Evolutionary conservation across 2,888 invertebrate genomes (phyloP).

Genomic region (Hydrotaea cyrtoneurina): DNA sequence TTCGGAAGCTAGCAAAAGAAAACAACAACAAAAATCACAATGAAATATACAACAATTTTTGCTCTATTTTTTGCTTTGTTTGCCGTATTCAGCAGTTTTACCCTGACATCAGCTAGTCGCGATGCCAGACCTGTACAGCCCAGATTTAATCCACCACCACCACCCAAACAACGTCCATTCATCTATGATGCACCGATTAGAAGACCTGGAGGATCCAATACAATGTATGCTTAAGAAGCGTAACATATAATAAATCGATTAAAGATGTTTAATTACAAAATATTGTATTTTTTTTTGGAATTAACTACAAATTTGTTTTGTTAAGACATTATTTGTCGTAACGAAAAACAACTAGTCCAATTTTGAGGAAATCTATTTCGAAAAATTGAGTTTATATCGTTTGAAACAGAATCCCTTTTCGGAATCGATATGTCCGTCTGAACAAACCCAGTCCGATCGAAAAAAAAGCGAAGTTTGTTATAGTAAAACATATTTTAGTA

Average conservation of each 20-base stretch:
- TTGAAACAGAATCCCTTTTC: no score
- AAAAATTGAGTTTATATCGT: no score
- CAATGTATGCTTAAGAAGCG: slow-evolving; percentile 53
- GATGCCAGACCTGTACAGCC: slow-evolving; percentile 45
- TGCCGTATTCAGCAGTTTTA: slow-evolving; percentile 8
- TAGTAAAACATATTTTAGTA: no score
- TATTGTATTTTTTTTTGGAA: background rate
- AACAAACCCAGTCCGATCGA: no score
- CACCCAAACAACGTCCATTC: slow-evolving; percentile 46
- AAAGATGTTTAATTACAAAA: background rate
- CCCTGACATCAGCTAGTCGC: background rate
- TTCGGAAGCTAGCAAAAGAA: no score
- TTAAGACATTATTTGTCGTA: no score
- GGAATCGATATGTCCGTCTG: no score
- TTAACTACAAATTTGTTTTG: no score
- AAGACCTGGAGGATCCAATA: slow-evolving; percentile 50
- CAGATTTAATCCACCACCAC: slow-evolving; percentile 38
- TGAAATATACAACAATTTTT: background rate
- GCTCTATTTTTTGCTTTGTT: background rate
- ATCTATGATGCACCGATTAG: slow-evolving; percentile 60
- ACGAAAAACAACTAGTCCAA: no score
- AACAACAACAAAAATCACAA: background rate
- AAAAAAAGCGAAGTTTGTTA: no score
- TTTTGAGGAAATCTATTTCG: no score
- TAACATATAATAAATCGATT: background rate